A percentile compares a stretch with the other conserved stretches of the same genome.
These are phyloP conservation scores for Eupithecia tripunctaria DNA, from an alignment of 2,888 invertebrate genomes.

Conservation along the genomic window DNA sequence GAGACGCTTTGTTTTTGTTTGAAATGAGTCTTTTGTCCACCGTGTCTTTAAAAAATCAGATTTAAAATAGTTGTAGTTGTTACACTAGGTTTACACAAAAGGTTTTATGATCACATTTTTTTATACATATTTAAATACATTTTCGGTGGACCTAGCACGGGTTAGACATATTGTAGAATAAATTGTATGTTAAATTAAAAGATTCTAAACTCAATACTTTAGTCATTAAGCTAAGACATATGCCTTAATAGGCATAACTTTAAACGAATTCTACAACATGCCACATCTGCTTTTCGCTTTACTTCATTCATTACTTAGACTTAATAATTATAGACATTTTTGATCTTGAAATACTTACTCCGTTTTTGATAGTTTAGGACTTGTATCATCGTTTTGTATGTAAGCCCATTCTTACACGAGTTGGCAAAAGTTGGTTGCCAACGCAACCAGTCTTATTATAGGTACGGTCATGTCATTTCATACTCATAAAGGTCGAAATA, in stretches of 20 bases:
- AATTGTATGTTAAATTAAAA: slow-evolving; percentile 48
- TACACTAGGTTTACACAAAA: not conserved
- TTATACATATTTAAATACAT: not conserved
- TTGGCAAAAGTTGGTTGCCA: not conserved
- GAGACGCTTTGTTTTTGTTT: not conserved
- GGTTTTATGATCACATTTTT: not conserved
- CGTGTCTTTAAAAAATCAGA: not conserved
- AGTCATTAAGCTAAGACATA: slow-evolving; percentile 53
- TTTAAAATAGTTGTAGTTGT: not conserved
- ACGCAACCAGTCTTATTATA: not conserved
- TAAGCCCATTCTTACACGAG: not conserved
- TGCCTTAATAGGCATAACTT: slow-evolving; percentile 66
- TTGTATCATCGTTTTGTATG: slow-evolving; percentile 20
- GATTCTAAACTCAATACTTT: slow-evolving; percentile 46
- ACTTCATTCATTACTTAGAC: slow-evolving; percentile 16
- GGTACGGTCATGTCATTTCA: not conserved
- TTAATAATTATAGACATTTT: slow-evolving; percentile 14
- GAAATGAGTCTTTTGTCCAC: not conserved
- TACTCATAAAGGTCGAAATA: not conserved
- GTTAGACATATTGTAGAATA: slow-evolving; percentile 35
- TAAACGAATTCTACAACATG: slow-evolving; percentile 42
- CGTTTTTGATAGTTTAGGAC: slow-evolving; percentile 22
- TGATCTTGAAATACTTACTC: slow-evolving; percentile 23
- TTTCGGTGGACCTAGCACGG: slow-evolving; percentile 21
- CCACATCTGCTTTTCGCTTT: slow-evolving; percentile 36